Base-by-base conservation (phyloP, 2,113 vertebrate genomes). In the Anhinga rufa region DNA sequence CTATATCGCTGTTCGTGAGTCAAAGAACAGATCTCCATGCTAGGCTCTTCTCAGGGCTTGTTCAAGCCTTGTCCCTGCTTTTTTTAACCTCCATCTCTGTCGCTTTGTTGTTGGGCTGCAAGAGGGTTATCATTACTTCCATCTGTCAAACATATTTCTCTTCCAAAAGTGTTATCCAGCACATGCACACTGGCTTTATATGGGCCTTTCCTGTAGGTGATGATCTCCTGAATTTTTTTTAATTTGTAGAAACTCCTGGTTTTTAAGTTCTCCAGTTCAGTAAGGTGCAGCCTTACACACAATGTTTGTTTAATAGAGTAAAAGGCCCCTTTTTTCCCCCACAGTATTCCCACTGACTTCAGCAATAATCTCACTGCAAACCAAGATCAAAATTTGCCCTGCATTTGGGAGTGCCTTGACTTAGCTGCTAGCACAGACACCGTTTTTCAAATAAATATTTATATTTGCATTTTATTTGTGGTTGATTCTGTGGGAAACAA, bases 391-490 rank as follows among this genome's bases (percentile, higher is more conserved):
- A 91, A 87, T 87, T 54, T 85, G 25, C 58, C 66, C 66, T 65
- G 77, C 22, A 20, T 79, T 92, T 91, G 51, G 14, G 38, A 80
- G 48, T 81, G 14, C 82, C 80, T 93, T 75, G 72, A 69, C 71
- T 86, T 95, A 89, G 77, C 66, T 92, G 71, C 74, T 95, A 80
- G 29, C 60, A 95, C 54, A 90, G 69, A 64, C 90, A 95, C 82
- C 22, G 7, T 49, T 96, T 97, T 94, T 95, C 52, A 96, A 96
- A 85, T 75, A 97, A 95, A 97, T 89, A 96, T 97, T 76, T 96
- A 66, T 26, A 52, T 93, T 90, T 91, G 36, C 80, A 40, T 65
- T 74, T 86, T 89, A 75, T 72, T 62, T 94, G n/a, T 90, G 31
- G 25, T 34, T 85, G 92, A 83, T 85, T 77, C 55, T 46, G 36